Percentiles rank a stretch among this genome's conserved stretches.
Evolutionary conservation across 2,888 invertebrate species (phyloP).

Genomic region (Pristionchus fissidentatus): DNA sequence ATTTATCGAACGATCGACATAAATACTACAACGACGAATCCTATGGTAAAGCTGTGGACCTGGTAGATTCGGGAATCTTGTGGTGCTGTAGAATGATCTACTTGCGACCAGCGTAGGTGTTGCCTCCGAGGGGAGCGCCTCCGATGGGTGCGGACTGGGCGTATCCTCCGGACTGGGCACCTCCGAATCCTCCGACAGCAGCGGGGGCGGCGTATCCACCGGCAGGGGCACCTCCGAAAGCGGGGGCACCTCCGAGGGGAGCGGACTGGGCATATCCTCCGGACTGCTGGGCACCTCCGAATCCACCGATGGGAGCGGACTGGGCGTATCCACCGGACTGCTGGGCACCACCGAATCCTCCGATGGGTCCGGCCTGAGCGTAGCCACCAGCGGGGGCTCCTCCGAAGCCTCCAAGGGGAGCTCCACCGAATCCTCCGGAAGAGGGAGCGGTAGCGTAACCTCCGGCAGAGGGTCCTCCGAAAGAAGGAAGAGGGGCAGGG

Average conservation of each 20-base stretch:
- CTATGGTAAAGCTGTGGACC: conserved; percentile 38
- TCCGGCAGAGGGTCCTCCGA: neutral
- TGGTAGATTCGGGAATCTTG: neutral
- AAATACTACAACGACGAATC: conserved; percentile 29
- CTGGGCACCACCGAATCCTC: conserved; percentile 35
- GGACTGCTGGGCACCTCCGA: conserved; percentile 26
- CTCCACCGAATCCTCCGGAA: neutral
- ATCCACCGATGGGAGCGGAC: conserved; percentile 5
- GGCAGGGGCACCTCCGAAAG: conserved; percentile 20
- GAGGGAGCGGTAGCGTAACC: conserved; percentile 36
- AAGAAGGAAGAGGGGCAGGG: too few relatives aligned
- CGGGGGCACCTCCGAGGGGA: too few relatives aligned
- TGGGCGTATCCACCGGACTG: neutral
- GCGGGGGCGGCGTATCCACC: neutral
- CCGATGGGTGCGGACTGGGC: neutral
- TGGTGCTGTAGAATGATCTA: neutral
- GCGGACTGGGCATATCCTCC: conserved; percentile 12
- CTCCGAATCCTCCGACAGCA: conserved; percentile 3
- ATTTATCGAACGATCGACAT: neutral
- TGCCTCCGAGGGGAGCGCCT: conserved; percentile 39
- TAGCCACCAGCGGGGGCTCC: neutral
- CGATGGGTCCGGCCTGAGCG: conserved; percentile 29
- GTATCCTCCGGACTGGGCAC: conserved; percentile 20
- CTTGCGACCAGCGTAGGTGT: conserved; percentile 28
- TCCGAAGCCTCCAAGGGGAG: conserved; percentile 20